Base-by-base conservation (phyloP, 2,113 vertebrate species). In the Drymodes brunneopygia region DNA sequence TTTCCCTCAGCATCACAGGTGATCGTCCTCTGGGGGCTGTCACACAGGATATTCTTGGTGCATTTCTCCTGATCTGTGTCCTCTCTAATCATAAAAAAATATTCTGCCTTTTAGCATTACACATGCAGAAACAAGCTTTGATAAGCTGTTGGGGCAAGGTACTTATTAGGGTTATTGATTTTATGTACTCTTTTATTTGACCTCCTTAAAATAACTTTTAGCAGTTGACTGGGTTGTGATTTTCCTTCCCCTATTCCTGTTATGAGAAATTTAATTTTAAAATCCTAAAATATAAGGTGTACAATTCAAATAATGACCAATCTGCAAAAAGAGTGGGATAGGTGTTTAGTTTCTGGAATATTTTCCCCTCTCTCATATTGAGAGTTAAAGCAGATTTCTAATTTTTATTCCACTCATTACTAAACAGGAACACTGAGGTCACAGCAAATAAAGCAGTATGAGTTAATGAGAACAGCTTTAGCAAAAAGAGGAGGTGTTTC, bases 391-490 rank as follows among this genome's bases (percentile, higher is more conserved):
- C 1, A 6, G 69, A 90, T 96, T 97, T 97, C 97, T 98, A 97
- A 97, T 98, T 98, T 94, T 98, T 97, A 98, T 98, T 98, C 97
- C 36, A 67, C 84, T 97, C 97, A 97, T 97, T 98, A 96, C 97
- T 98, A 97, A 98, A 97, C 80, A 94, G 97, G 97, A 98, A 97
- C 97, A 97, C 95, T 15, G 97, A 98, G 98, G 97, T 98, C 98
- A 97, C 93, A 81, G 97, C 97, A 98, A 98, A 98, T 98, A 98
- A 98, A 98, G 97, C 92, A 73, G 96, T 97, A 92, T 96, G 97
- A 98, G 97, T 98, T 98, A 98, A 98, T 98, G 98, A 98, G 97
- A 98, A 97, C 96, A 98, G 98, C 97, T 98, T 98, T 97, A 97
- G 96, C 95, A 97, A 97, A 96, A 98, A 98, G 97, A 97, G 95